Evolutionary conservation across 1,140 invertebrate genomes (phyloP).

Genomic region (Carposina sasakii): DNA sequence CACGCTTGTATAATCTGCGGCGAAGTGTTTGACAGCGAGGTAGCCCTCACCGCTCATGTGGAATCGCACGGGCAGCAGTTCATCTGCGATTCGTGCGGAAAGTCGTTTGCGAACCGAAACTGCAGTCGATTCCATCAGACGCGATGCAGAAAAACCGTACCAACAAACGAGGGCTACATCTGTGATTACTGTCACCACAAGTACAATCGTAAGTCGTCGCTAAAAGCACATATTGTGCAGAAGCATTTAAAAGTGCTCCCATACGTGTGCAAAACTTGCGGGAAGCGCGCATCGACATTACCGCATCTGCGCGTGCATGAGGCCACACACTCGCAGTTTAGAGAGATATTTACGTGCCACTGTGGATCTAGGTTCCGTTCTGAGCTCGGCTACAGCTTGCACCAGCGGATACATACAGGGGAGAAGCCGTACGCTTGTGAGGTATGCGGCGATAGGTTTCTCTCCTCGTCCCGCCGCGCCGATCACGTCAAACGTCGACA

Average conservation of each 20-base stretch:
- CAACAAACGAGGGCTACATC: constrained; percentile 25
- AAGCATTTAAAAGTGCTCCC: constrained; percentile 62
- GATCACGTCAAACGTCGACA: constrained; percentile 60
- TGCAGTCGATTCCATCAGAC: constrained; percentile 43
- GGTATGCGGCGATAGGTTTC: constrained; percentile 75
- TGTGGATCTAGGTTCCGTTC: constrained; percentile 53
- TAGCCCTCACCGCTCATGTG: constrained; percentile 36
- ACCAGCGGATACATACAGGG: constrained; percentile 78
- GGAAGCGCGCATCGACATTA: constrained; percentile 55
- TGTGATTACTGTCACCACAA: constrained; percentile 54
- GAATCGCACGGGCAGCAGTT: constrained; percentile 50
- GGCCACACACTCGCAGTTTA: constrained; percentile 42
- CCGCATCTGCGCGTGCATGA: constrained; percentile 57
- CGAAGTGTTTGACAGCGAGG: no score
- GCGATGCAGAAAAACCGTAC: constrained; percentile 22
- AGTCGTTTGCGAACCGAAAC: constrained; percentile 41
- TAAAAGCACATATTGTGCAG: constrained; percentile 58
- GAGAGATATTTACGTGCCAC: constrained; percentile 47
- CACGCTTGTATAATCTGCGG: no score
- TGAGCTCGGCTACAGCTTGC: constrained; percentile 47
- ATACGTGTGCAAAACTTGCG: constrained; percentile 53
- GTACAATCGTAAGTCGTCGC: constrained; percentile 52
- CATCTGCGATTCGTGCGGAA: constrained; percentile 38
- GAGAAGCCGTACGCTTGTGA: constrained; percentile 83
- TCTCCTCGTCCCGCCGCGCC: constrained; percentile 52